phyloP scores from a whole-genome alignment of 2,797 vertebrate species.

The Trachops cirrhosus region DNA sequence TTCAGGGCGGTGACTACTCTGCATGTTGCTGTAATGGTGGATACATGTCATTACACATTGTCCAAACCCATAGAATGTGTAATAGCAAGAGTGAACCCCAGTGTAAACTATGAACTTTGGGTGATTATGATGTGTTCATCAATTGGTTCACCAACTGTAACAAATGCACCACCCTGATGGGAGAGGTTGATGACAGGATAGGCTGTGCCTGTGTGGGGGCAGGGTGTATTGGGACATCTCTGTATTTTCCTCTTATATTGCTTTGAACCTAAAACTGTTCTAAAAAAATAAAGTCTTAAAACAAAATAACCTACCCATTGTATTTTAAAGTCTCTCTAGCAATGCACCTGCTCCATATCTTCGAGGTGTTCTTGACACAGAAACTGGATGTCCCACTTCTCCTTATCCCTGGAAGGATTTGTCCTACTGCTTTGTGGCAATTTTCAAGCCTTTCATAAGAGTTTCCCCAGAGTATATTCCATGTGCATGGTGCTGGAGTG shows the following conservation, averaged over 20 bases:
- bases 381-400: not conserved
- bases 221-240: not conserved
- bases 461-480: not conserved
- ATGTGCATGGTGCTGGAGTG: not conserved
- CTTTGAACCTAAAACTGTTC: not conserved
- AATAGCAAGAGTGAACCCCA: not conserved
- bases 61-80: not conserved
- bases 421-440: not conserved
- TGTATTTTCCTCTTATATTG: not conserved
- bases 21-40: not conserved
- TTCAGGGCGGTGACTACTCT: not conserved
- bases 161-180: too few species aligned
- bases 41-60: not conserved
- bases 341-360: accelerated
- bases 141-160: too few species aligned
- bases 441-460: not conserved
- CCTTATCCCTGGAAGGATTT: not conserved
- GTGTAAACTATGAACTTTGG: not conserved
- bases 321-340: not conserved
- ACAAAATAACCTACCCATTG: not conserved
- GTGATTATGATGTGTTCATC: not conserved
- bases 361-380: not conserved
- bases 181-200: not conserved
- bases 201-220: too few species aligned
- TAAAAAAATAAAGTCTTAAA: not conserved